A percentile compares a stretch with the other conserved stretches of the same genome.
Evolutionary conservation across 2,888 invertebrate genomes (phyloP).

Genomic region (Drosophila maculinotata): DNA sequence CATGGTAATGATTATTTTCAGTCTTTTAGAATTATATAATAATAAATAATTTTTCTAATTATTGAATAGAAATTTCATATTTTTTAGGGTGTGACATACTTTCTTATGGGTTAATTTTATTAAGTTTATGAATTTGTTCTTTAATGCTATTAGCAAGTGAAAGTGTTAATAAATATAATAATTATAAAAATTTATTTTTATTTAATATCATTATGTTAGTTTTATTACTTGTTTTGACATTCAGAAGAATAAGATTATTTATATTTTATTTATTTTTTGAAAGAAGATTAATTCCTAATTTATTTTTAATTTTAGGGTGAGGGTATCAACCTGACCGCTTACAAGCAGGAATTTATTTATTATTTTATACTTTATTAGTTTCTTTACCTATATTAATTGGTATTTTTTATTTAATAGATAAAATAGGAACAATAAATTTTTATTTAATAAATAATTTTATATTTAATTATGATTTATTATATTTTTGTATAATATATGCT

Average conservation of each 20-base stretch:
- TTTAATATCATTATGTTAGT: slow-evolving; percentile 86
- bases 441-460: slow-evolving; percentile 85
- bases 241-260: slow-evolving; percentile 39
- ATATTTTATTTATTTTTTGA: slow-evolving; percentile 82
- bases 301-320: slow-evolving; percentile 89
- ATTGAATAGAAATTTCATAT: slow-evolving; percentile 70
- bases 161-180: slow-evolving; percentile 63
- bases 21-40: slow-evolving; percentile 86
- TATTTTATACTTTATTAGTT: slow-evolving; percentile 90
- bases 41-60: slow-evolving; percentile 9
- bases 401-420: slow-evolving; percentile 77
- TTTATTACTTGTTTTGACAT: slow-evolving; percentile 86
- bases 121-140: slow-evolving; percentile 87
- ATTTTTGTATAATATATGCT: slow-evolving; percentile 82
- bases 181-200: slow-evolving; percentile 86
- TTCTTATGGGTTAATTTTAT: slow-evolving; percentile 87
- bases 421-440: slow-evolving; percentile 86
- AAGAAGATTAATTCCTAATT: slow-evolving; percentile 88
- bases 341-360: slow-evolving; percentile 88
- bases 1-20: slow-evolving; percentile 89
- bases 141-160: slow-evolving; percentile 87
- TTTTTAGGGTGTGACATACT: slow-evolving; percentile 86
- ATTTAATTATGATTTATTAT: slow-evolving; percentile 83
- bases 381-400: slow-evolving; percentile 86
- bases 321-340: slow-evolving; percentile 90